Percentiles rank a stretch among this genome's conserved stretches.
Conservation (phyloP, 2,113 vertebrate species). For the Nyctibius bracteatus region DNA sequence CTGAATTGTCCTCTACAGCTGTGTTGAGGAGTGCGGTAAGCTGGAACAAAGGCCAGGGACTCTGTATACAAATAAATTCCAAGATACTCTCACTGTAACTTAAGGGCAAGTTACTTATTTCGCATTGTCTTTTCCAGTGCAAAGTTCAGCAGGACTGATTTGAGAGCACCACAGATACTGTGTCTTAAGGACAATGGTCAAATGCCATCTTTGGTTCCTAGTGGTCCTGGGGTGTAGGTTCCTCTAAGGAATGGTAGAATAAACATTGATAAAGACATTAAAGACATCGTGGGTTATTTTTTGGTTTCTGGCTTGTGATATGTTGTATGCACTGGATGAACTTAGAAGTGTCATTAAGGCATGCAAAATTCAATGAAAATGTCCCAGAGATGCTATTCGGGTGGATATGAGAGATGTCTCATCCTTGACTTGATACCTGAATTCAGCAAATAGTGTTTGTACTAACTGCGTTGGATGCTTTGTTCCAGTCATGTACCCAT, state of each 20-base stretch:
- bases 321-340: background rate
- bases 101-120: background rate
- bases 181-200: background rate
- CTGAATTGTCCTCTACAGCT: background rate
- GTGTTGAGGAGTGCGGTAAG: background rate
- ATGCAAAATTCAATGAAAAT: background rate
- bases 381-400: background rate
- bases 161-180: background rate
- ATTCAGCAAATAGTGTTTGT: background rate
- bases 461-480: background rate
- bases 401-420: background rate
- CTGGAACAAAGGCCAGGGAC: background rate
- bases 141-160: background rate
- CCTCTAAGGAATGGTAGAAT: background rate
- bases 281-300: background rate
- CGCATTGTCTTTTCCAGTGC: background rate
- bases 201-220: background rate
- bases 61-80: background rate
- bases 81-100: background rate
- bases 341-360: background rate
- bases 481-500: background rate
- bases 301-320: background rate
- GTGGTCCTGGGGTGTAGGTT: background rate
- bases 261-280: background rate
- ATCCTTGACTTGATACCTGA: background rate